Base-by-base conservation (phyloP, 2,113 vertebrate genomes). In the Ophthalmolycus amberensis region DNA sequence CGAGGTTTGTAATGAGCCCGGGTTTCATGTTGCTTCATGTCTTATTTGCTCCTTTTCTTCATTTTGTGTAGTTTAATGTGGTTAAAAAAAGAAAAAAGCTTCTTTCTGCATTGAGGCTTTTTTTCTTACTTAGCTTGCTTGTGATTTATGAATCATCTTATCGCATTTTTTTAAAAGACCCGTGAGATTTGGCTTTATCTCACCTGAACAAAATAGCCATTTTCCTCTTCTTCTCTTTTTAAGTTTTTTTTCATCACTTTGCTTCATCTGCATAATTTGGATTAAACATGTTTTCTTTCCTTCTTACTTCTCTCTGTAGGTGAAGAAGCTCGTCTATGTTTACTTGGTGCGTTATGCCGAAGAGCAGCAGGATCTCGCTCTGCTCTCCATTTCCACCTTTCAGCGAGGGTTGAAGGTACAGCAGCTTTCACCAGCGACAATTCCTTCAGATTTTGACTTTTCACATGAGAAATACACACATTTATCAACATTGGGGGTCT, bases 251-350 rank as follows among this genome's bases (percentile, higher is more conserved):
- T 71, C 38, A 75, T 70, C 80, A 25, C n/a, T 69, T 71, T 10
- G 3, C 64, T 77, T 68, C 46, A 76, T 83, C 62, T 75, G 46
- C 56, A 69, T 86, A 54, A 82, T 62, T 72, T 75, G 42, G 25
- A 48, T 65, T 15, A 32, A 81, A 58, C 65, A 4, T 54, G 7
- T 1, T 78, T 18, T 50, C 40, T 15, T 80, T 22, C 10, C 7
- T 70, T 18, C 6, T 66, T 69, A 25, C 46, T 48, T n/a, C 11
- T 74, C 10, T 25, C 48, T 48, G 3, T 83, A 98, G 97, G 98
- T 99, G 84, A 99, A 99, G 94, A 99, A 99, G 93, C 93, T 99
- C 62, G 98, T 99, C 16, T 99, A 99, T 0, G 98, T 99, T 79
- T 99, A 99, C 90, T 90, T 99, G 89, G 98, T 99, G 69, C 97